Conservation (phyloP, 2,797 vertebrate species). For the Thaleichthys pacificus region DNA sequence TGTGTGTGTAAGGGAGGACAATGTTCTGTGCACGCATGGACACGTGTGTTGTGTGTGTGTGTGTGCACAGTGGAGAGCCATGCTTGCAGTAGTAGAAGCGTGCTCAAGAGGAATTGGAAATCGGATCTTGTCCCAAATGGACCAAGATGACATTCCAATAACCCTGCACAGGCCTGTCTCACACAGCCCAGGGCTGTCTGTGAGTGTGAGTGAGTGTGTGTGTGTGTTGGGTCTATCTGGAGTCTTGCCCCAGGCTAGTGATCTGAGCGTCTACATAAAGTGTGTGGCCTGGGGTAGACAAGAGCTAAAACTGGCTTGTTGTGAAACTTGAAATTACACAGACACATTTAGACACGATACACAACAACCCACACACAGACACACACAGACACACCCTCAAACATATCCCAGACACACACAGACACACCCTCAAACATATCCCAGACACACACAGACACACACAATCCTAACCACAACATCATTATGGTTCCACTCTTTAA, state of each 20-base stretch:
- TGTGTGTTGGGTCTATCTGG: background rate
- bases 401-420: too few relatives aligned
- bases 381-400: too few relatives aligned
- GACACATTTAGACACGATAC: slow-evolving; percentile 4
- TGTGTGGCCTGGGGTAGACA: slow-evolving; percentile 4
- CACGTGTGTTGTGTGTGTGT: background rate
- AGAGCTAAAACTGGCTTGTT: slow-evolving; percentile 11
- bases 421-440: too few relatives aligned
- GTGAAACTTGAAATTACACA: slow-evolving; percentile 22
- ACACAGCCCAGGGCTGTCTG: slow-evolving; percentile 36
- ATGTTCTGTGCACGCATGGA: background rate
- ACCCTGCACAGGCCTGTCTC: slow-evolving; percentile 54
- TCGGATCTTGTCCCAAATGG: too few relatives aligned
- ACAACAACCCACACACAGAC: background rate
- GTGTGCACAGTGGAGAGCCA: slow-evolving; percentile 49
- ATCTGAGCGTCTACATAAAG: slow-evolving; percentile 15
- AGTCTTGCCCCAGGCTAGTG: slow-evolving; percentile 3
- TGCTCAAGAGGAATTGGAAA: slow-evolving; percentile 62
- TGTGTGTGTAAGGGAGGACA: background rate
- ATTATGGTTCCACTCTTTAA: slow-evolving; percentile 25
- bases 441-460: too few relatives aligned
- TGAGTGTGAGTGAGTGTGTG: slow-evolving; percentile 8
- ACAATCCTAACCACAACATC: slow-evolving; percentile 11
- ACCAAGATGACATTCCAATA: slow-evolving; percentile 67
- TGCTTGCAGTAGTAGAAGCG: slow-evolving; percentile 39